These are phyloP conservation scores for Nineta flava DNA, from an alignment of 2,888 invertebrate species.

Conservation along the genomic window DNA sequence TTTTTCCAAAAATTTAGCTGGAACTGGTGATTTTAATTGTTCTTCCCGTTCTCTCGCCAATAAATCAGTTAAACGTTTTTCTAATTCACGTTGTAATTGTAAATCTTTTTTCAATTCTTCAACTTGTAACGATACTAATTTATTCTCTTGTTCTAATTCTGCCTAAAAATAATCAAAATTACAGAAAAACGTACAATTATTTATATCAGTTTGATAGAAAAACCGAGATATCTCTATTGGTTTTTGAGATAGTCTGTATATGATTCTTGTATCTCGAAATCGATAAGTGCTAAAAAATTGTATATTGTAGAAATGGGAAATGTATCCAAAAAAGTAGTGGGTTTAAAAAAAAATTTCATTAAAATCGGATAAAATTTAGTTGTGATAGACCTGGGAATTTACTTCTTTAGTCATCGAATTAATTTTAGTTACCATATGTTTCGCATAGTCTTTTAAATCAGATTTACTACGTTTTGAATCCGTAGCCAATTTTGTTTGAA, in stretches of 20 bases:
- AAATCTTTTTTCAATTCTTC: constrained; percentile 27
- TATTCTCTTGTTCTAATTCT: constrained; percentile 32
- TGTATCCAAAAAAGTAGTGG: no score
- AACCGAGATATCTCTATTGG: no score
- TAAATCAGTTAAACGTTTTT: constrained; percentile 22
- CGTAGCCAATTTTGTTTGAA: background rate
- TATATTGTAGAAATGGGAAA: no score
- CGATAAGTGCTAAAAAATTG: no score
- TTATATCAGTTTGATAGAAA: no score
- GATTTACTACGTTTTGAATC: no score
- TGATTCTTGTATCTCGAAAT: no score
- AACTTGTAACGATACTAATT: constrained; percentile 28
- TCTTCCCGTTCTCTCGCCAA: constrained; percentile 12
- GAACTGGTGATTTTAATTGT: constrained; percentile 14
- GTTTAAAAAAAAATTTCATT: no score
- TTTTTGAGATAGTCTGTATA: no score
- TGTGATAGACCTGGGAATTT: background rate
- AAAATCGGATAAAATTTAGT: no score
- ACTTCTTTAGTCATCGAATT: background rate
- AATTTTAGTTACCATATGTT: background rate
- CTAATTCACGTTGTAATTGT: constrained; percentile 20
- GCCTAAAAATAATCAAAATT: constrained; percentile 20
- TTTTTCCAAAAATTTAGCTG: constrained; percentile 23
- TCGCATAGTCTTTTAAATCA: no score
- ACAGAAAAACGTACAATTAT: background rate